Conservation (phyloP, 2,113 vertebrate genomes). For the Zingel zingel region DNA sequence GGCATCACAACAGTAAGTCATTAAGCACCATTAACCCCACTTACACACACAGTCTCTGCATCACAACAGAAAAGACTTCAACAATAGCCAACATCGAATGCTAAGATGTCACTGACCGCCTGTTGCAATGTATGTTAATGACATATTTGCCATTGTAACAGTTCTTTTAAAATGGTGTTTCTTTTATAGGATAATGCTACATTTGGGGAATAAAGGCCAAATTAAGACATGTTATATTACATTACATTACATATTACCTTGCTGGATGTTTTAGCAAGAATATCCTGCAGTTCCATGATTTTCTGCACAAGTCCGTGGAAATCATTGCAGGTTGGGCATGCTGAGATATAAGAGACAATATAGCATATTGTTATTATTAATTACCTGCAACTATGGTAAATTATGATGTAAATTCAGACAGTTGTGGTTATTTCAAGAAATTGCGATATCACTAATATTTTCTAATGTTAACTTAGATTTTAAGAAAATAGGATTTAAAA, state of each 20-base stretch:
- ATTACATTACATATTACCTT: slow-evolving; percentile 92
- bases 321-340: slow-evolving; percentile 98
- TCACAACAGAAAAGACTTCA: slow-evolving; percentile 23
- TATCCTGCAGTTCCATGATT: slow-evolving; percentile 99
- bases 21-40: slow-evolving; percentile 38
- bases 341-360: slow-evolving; percentile 79
- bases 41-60: slow-evolving; percentile 26
- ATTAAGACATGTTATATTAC: neutral
- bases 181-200: neutral
- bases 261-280: slow-evolving; percentile 97
- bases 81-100: slow-evolving; percentile 11
- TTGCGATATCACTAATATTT: neutral
- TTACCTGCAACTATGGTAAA: neutral
- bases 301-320: slow-evolving; percentile 99
- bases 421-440: neutral
- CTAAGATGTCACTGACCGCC: slow-evolving; percentile 28
- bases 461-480: neutral
- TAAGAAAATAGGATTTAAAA: neutral
- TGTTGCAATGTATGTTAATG: slow-evolving; percentile 36
- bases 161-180: slow-evolving; percentile 6
- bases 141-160: neutral
- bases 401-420: neutral
- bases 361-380: neutral
- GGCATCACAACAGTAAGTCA: slow-evolving; percentile 29
- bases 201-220: neutral